phyloP scores from a whole-genome alignment of 2,113 vertebrate species.

The Nyctereutes procyonoides region DNA sequence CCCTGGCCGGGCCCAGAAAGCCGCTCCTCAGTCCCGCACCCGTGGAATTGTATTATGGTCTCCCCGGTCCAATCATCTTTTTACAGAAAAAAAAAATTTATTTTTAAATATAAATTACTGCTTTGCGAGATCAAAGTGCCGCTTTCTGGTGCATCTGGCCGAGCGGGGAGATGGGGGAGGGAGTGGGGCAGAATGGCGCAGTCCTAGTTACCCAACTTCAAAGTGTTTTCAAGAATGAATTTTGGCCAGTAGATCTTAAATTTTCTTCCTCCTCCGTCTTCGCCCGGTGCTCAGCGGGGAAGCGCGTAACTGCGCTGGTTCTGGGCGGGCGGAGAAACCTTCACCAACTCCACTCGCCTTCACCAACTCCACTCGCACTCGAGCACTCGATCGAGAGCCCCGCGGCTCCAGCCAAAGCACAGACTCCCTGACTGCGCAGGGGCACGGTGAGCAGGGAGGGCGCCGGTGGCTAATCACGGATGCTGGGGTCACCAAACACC shows the following conservation, averaged over 20 bases:
- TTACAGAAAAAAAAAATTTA: conserved; percentile 46
- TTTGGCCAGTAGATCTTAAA: conserved; percentile 16
- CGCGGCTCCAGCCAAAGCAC: fast-evolving
- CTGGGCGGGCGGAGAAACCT: neutral
- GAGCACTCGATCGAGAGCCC: fast-evolving
- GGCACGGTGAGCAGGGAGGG: neutral
- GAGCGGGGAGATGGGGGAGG: conserved; percentile 30
- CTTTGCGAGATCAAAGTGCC: conserved; percentile 86
- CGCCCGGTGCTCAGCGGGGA: neutral
- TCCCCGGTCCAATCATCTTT: conserved; percentile 60
- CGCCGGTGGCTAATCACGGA: neutral
- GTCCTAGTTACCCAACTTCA: conserved; percentile 83
- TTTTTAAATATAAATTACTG: conserved; percentile 81
- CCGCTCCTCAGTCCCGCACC: neutral
- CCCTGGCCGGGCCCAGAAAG: neutral
- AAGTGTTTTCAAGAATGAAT: conserved; percentile 76
- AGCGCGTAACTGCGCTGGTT: fast-evolving
- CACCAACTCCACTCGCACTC: no score
- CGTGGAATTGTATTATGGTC: conserved; percentile 80
- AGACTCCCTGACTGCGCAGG: fast-evolving
- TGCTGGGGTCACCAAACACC: neutral
- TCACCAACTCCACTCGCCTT: fast-evolving
- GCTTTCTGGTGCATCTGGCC: conserved; percentile 84
- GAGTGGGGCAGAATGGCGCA: conserved; percentile 23
- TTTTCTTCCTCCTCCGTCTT: neutral